These are phyloP conservation scores for Microhierax caerulescens DNA, from an alignment of 2,797 vertebrate species.

Conservation along the genomic window DNA sequence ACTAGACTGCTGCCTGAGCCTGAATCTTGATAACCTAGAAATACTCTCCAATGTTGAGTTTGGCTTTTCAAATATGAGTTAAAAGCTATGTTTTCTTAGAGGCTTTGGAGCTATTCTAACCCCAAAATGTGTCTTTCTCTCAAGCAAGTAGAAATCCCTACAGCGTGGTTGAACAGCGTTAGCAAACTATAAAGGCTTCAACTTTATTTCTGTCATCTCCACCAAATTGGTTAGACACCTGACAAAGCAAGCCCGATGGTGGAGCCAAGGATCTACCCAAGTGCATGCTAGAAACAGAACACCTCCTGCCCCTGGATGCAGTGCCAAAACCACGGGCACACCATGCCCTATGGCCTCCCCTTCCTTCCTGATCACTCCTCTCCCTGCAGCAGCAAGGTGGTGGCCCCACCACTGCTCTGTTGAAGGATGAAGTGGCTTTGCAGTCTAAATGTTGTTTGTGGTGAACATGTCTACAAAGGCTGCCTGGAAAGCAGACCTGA, in stretches of 20 bases:
- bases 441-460: not conserved
- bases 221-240: not conserved
- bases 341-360: fast-evolving
- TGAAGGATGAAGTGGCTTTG: not conserved
- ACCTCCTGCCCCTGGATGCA: not conserved
- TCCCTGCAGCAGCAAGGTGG: not conserved
- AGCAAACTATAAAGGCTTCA: not conserved
- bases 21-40: not conserved
- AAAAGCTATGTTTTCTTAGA: not conserved
- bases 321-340: not conserved
- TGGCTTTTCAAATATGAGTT: not conserved
- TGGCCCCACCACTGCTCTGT: not conserved
- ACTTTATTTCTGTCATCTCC: not conserved
- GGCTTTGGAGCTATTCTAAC: not conserved
- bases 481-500: not conserved
- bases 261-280: not conserved
- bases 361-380: not conserved
- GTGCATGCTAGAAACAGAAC: not conserved
- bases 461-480: not conserved
- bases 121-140: not conserved
- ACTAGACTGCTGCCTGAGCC: not conserved
- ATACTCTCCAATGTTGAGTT: not conserved
- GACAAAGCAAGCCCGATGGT: not conserved
- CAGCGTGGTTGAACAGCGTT: not conserved
- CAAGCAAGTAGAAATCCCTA: not conserved